Conservation (phyloP, 2,888 invertebrate species). For the Vesta saturnalis region DNA sequence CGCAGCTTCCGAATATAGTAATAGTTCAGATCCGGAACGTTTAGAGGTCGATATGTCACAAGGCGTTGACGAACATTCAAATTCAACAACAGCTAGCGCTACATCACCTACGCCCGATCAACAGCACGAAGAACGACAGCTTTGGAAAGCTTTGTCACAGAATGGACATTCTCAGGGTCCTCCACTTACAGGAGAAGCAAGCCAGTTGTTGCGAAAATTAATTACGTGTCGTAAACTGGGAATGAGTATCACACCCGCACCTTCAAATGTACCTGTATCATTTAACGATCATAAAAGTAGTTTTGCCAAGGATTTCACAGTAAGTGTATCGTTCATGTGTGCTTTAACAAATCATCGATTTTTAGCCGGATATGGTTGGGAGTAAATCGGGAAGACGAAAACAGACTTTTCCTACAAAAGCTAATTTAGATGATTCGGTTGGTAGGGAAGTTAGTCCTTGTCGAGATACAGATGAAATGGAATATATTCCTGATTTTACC, state of each 20-base stretch:
- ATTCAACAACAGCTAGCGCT: conserved; percentile 58
- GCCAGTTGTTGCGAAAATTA: conserved; percentile 77
- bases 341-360: not conserved
- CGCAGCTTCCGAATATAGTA: conserved; percentile 67
- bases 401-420: conserved; percentile 82
- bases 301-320: conserved; percentile 32
- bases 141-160: conserved; percentile 69
- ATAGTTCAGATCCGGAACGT: conserved; percentile 79
- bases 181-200: conserved; percentile 74
- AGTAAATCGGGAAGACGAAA: conserved; percentile 73
- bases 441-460: conserved; percentile 47
- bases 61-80: conserved; percentile 59
- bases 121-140: conserved; percentile 58
- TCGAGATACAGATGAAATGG: conserved; percentile 45
- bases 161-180: conserved; percentile 63
- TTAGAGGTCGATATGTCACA: conserved; percentile 76
- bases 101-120: conserved; percentile 59
- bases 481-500: conserved; percentile 57
- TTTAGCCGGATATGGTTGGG: conserved; percentile 29
- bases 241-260: conserved; percentile 69
- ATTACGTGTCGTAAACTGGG: conserved; percentile 80
- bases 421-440: conserved; percentile 50
- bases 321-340: not conserved
- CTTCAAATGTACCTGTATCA: conserved; percentile 54
- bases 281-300: conserved; percentile 44